Conservation (phyloP, 2,888 invertebrate genomes). For the Drosophila helvetica region DNA sequence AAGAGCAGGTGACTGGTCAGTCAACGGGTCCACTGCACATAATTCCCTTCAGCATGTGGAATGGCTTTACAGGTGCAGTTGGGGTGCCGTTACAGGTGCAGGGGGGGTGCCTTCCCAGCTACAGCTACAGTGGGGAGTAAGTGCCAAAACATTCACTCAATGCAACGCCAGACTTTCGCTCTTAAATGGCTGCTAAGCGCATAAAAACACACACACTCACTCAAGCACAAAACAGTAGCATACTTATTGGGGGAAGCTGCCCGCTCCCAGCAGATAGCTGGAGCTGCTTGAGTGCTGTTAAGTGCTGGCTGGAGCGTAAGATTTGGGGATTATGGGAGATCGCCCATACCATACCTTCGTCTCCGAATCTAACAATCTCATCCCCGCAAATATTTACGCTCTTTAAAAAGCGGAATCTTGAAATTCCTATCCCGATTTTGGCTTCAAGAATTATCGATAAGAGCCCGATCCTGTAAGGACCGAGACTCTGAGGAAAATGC, state of each 20-base stretch:
- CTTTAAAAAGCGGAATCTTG: no score
- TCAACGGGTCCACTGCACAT: background rate
- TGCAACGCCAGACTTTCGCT: background rate
- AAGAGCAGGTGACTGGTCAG: constrained; percentile 14
- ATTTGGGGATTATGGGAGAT: background rate
- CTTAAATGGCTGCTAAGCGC: background rate
- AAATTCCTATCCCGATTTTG: no score
- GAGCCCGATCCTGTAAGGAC: background rate
- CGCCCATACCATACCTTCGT: background rate
- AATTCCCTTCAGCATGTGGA: background rate
- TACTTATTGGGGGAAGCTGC: background rate
- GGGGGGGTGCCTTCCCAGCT: no score
- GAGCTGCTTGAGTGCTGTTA: background rate
- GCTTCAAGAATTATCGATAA: background rate
- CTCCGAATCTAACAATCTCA: background rate
- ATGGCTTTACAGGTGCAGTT: background rate
- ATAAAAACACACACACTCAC: background rate
- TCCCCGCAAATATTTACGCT: no score
- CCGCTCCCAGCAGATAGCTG: no score
- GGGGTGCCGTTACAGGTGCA: no score
- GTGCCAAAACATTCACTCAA: constrained; percentile 7
- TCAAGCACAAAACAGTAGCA: background rate
- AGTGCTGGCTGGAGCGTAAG: background rate
- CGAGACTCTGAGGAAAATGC: background rate
- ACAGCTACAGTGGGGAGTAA: background rate